Conservation (phyloP, 2,113 vertebrate genomes). For the Apodemus speciosus region DNA sequence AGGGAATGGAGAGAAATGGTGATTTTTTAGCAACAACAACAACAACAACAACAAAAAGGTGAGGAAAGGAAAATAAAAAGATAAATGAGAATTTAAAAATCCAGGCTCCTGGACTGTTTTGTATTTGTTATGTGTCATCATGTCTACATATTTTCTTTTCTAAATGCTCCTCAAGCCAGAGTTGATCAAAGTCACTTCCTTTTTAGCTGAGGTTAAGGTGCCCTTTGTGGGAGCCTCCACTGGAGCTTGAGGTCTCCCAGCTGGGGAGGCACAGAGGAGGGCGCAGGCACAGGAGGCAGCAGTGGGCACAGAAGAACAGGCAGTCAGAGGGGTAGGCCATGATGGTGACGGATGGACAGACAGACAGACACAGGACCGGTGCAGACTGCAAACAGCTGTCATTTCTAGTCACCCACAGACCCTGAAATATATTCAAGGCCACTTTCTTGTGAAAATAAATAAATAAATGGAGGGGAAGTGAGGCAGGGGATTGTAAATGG, state of each 20-base stretch:
- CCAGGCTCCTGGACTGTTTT: background rate
- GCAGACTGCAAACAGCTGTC: background rate
- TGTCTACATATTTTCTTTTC: background rate
- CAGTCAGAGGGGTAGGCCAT: background rate
- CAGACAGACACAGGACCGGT: background rate
- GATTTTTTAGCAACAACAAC: background rate
- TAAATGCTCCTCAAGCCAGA: background rate
- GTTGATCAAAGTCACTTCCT: background rate
- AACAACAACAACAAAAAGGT: too few relatives aligned
- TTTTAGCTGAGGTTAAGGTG: background rate
- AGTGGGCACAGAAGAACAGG: background rate
- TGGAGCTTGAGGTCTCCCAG: background rate
- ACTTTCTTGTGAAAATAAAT: background rate
- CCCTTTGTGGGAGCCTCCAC: background rate
- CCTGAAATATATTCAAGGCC: background rate
- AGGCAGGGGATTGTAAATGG: background rate
- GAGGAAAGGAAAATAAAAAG: conserved; percentile 41
- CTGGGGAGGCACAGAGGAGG: background rate
- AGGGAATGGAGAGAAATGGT: background rate
- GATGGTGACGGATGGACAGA: too few relatives aligned
- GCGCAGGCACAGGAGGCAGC: background rate
- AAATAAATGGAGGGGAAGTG: background rate
- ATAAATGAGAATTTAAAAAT: conserved; percentile 15
- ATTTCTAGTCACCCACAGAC: background rate
- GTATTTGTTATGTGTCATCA: background rate